Evolutionary conservation across 2,888 invertebrate species (phyloP), one percentile per base, ranked within the genome.

Genomic region (Globia sparganii): DNA sequence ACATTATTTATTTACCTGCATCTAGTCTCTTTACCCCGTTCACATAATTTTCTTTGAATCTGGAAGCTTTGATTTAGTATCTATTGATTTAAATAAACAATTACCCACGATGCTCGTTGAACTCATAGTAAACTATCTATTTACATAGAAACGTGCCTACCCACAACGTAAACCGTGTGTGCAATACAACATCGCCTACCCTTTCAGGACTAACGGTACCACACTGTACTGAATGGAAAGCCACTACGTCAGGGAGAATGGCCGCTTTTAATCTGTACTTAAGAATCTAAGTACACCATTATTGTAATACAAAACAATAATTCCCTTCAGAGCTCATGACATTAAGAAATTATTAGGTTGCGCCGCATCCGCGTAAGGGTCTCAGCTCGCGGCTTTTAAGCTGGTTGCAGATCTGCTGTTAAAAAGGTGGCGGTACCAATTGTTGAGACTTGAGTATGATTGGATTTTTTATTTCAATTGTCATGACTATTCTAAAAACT

Each of bases 321-420:
- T 96, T 96, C 95, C 94, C 93, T 94, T 94, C 93, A 92, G 91
- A 95, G 94, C 94, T 94, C 95, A 95, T 96, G 96, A 94, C 96
- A 96, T 96, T 96, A 95, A 95, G 96, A 96, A 96, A 96, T 96
- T 96, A 95, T 96, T 96, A 95, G 96, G 95, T 96, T 94, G 95
- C 85, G 92, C 91, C 90, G 93, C 94, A 95, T 96, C 95, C 96
- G 96, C 94, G 95, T 95, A 95, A 95, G 95, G 92, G 93, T 88
- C 87, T 89, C 87, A 84, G 94, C 94, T 95, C 73, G 88, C 84
- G 94, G 94, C 91, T 88, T 71, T 91, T 84, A 93, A 92, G 94
- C 83, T 77, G 77, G 43, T 31, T 84, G 59, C 58, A 78, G 21
- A 67, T 0, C 13, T 25, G 64, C 68, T 46, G 70, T 74, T 65